Base-by-base conservation (phyloP, 2,797 vertebrate species). In the Pseudochaenichthys georgianus region DNA sequence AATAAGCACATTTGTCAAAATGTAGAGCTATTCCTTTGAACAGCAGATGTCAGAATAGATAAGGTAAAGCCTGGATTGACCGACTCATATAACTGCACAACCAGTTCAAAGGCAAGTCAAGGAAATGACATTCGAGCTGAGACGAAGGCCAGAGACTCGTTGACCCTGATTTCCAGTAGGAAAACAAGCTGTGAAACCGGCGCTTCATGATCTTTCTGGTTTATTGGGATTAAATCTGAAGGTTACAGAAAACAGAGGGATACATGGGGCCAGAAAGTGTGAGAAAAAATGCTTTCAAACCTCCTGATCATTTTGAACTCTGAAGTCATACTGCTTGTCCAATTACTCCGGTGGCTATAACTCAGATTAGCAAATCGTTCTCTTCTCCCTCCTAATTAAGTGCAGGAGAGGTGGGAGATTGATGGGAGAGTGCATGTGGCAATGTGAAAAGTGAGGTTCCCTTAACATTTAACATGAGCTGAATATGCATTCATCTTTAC, bases 101-200 rank as follows among this genome's bases (percentile, higher is more conserved):
- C 28, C 60, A 57, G 13, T 48, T 70, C 9, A 50, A 72, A 73
- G 48, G 42, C 28, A 13, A 63, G 15, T 16, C 52, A 55, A 51
- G 19, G 12, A 41, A 42, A 74, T 12, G 42, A 70, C 5, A 51
- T 67, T 80, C 63, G 59, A 48, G 48, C 75, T 48, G 66, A 53
- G 75, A n/a, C 9, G 51, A 78, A 63, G 60, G 51, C 46, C 71
- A 71, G 46, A 79, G 34, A 59, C 66, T 79, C 13, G 3, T 63
- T 86, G 73, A 78, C 79, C 74, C 79, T 75, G 77, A 80, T 84
- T 85, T 78, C 21, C 45, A 78, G 58, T 58, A 57, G 74, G 71
- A 83, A 85, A 77, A 78, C 64, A 64, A 48, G 45, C 21, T 10
- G 5, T 69, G 61, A 80, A 84, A 82, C 81, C 78, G 75, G 60